Evolutionary conservation across 2,888 invertebrate species (phyloP), one percentile per base, ranked within the genome.

Genomic region (Seladonia tumulorum): DNA sequence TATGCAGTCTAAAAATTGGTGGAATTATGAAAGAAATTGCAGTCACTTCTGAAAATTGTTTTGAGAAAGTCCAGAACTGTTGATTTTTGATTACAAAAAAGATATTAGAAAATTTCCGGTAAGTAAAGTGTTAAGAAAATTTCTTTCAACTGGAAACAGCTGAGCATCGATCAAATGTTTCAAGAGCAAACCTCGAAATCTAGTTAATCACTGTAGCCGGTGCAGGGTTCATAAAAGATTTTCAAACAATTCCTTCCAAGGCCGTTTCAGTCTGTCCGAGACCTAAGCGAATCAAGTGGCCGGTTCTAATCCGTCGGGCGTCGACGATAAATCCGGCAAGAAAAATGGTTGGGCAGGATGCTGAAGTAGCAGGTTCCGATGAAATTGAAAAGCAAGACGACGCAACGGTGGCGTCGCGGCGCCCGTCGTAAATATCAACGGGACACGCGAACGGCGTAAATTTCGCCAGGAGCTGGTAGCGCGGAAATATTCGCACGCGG

Each of bases 311-410:
- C 35, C 35, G 18, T 29, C 66, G 18, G 35, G 22, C 18, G 35
- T 29, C 63, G 66, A 22, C 29, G 22, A 81, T 53, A 81, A 72
- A 71, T 35, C 82, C 10, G 18, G 10, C 10, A 29, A 29, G 75
- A 82, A 45, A 63, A 82, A 82, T 25, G 83, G 29, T 10, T 14
- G 25, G 12, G 14, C n/a, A 39, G 1, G 18, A 8, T 29, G 63
- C 63, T 35, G 18, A 35, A 35, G 4, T 10, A 35, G 66, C 35
- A 8, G 35, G 66, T 22, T 5, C 25, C 68, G 22, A 49, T 49
- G 83, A 76, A 83, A 83, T 83, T 83, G 76, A 57, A 76, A 83
- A 73, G n/a, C 77, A 68, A 77, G 72, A 83, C 25, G 29, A 45
- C 29, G n/a, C 45, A 29, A 29, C 63, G 66, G 60, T 12, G 16